phyloP scores from a whole-genome alignment of 2,113 vertebrate genomes.

The Podarcis cretensis region DNA sequence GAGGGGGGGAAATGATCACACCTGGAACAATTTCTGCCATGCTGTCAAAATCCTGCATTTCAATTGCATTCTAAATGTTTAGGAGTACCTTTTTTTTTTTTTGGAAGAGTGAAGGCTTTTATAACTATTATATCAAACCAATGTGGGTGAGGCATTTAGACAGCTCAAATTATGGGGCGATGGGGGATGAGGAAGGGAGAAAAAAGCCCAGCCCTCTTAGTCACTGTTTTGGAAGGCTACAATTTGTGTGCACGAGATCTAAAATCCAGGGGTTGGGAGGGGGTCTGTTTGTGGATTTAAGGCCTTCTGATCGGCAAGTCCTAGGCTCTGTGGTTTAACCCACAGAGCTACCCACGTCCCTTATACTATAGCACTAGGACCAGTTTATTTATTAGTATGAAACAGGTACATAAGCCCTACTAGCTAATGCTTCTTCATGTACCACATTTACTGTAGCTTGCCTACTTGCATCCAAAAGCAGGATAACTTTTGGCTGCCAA shows the following conservation, averaged over 20 bases:
- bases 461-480: no score
- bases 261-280: neutral
- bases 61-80: neutral
- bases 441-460: neutral
- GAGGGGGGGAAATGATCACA: neutral
- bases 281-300: neutral
- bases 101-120: neutral
- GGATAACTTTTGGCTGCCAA: neutral
- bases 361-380: no score
- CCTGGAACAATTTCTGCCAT: neutral
- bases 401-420: neutral
- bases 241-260: neutral
- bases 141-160: neutral
- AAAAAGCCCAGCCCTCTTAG: neutral
- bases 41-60: neutral
- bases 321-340: no score
- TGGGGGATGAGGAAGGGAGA: no score
- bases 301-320: no score
- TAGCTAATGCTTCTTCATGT: neutral
- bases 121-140: neutral
- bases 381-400: neutral
- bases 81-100: neutral
- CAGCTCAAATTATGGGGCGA: neutral
- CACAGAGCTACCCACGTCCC: no score
- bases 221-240: neutral